Evolutionary conservation across 2,888 invertebrate genomes (phyloP).

Genomic region (Tribolium freemani): DNA sequence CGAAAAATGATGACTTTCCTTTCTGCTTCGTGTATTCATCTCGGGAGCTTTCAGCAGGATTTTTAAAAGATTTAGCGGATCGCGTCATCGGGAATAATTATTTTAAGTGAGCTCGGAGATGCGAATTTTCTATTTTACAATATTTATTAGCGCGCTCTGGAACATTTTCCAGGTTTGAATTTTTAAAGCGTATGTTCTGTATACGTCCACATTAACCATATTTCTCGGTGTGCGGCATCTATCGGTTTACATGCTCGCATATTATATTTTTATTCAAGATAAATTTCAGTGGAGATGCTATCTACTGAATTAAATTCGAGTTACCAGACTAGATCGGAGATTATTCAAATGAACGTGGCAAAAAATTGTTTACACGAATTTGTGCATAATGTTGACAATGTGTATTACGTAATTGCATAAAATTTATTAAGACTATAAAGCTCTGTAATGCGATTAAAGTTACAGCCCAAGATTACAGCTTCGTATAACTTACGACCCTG

Average conservation of each 20-base stretch:
- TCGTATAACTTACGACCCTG: constrained; percentile 52
- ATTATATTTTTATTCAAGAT: neutral
- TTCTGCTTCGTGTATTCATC: constrained; percentile 17
- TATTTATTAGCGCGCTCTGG: neutral
- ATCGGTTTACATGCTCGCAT: neutral
- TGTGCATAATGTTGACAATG: constrained; percentile 5
- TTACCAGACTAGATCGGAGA: neutral
- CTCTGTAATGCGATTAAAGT: constrained; percentile 49
- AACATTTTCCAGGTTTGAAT: neutral
- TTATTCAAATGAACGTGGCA: neutral
- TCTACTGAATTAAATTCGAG: neutral
- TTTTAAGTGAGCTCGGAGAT: neutral
- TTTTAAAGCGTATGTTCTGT: neutral
- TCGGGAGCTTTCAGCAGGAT: constrained; percentile 16
- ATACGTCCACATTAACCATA: neutral
- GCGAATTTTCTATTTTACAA: neutral
- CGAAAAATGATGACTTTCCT: constrained; percentile 35
- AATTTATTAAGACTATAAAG: constrained; percentile 49
- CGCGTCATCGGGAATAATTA: neutral
- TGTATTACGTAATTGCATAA: constrained; percentile 34
- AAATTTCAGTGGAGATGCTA: neutral
- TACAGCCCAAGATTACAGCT: constrained; percentile 55
- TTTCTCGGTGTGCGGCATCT: neutral
- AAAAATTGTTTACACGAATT: neutral
- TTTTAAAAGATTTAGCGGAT: neutral